These are phyloP conservation scores for Sphaerodactylus townsendi DNA, from an alignment of 2,113 vertebrate genomes.

Conservation along the genomic window DNA sequence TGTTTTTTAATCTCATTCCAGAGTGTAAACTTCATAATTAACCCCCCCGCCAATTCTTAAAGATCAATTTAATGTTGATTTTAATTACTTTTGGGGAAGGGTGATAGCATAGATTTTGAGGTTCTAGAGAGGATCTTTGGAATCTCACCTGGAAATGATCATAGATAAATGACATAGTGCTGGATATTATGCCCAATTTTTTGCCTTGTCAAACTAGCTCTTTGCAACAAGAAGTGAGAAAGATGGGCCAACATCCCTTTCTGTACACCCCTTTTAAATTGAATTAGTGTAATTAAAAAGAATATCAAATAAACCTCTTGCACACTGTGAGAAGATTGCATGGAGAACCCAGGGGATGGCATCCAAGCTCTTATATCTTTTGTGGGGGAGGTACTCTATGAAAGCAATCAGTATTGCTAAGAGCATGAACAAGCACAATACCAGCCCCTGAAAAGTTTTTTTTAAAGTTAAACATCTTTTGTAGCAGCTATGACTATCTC, in stretches of 20 bases:
- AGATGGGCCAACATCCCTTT: neutral
- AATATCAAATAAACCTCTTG: neutral
- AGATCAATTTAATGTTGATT: neutral
- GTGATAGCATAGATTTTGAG: neutral
- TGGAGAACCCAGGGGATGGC: neutral
- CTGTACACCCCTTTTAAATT: neutral
- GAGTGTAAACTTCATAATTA: too few species aligned
- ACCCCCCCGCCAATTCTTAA: neutral
- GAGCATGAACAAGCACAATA: neutral
- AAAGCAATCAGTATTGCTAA: neutral
- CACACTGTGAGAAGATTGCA: neutral
- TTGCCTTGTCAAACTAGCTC: neutral
- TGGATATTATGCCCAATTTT: neutral
- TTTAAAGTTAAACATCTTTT: neutral
- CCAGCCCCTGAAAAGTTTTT: neutral
- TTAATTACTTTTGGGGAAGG: too few species aligned
- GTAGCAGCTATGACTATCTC: neutral
- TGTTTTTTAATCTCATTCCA: neutral
- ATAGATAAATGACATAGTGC: neutral
- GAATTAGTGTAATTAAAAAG: neutral
- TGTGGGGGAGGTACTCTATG: neutral
- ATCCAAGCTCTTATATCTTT: neutral
- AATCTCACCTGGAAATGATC: neutral
- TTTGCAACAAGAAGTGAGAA: neutral
- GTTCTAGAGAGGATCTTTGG: neutral